Evolutionary conservation across 2,888 invertebrate genomes (phyloP).

Genomic region (Spicauda simplicius): DNA sequence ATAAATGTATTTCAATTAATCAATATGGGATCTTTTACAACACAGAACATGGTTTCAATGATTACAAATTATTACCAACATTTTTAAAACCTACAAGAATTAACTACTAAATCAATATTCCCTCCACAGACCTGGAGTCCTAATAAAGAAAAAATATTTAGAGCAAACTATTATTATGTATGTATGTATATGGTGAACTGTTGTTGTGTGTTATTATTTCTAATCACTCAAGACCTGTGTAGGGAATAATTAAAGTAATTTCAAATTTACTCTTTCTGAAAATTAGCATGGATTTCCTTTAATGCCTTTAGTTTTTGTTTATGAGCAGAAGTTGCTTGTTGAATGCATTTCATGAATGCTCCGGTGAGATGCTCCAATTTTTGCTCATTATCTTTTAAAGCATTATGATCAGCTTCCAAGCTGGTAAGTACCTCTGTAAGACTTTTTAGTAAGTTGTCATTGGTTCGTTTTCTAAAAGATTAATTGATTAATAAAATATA

Average conservation of each 20-base stretch:
- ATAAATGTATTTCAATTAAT: no score
- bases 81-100: no score
- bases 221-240: no score
- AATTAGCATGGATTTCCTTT: constrained; percentile 60
- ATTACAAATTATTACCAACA: no score
- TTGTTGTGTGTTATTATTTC: no score
- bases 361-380: constrained; percentile 67
- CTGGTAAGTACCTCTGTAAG: constrained; percentile 60
- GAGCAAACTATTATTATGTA: no score
- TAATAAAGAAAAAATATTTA: no score
- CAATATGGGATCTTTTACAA: no score
- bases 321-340: constrained; percentile 64
- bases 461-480: constrained; percentile 62
- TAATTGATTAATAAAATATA: not conserved
- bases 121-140: no score
- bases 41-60: no score
- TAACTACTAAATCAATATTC: no score
- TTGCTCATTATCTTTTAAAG: constrained; percentile 71
- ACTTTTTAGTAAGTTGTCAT: constrained; percentile 58
- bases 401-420: constrained; percentile 64
- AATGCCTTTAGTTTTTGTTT: constrained; percentile 65
- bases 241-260: not conserved
- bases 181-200: no score
- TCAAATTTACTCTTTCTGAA: constrained; percentile 62
- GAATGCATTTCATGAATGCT: constrained; percentile 66